Evolutionary conservation across 1,140 invertebrate species (phyloP), one percentile per base, ranked within the genome.

Genomic region (Eriosoma lanigerum): DNA sequence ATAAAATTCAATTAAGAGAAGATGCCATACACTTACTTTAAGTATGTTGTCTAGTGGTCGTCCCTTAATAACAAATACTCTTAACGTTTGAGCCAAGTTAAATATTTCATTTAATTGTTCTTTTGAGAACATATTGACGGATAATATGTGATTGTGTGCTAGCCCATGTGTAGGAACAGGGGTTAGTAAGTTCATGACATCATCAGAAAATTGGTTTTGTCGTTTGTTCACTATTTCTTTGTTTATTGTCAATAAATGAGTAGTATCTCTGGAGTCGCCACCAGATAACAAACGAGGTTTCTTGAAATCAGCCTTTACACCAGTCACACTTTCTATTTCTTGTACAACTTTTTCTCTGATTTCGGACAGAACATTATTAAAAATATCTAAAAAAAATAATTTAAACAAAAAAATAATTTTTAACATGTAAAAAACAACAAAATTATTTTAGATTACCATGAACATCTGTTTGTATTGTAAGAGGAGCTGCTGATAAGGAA

Each of bases 61-160:
- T 72, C 96, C 94, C 86, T 96, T 97, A 13, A 88, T 90, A 0
- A 98, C 92, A 64, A 90, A 92, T 32, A 90, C 89, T 83, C 94
- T 84, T 84, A 96, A 92, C 80, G 92, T 90, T 86, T 97, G 94
- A 0, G 98, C 97, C 54, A 98, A 86, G 86, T 98, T 95, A 85
- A 99, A 98, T 81, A 99, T 90, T 64, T 95, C 92, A 85, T 98
- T 96, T 0, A 99, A 86, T 83, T 95, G 92, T 70, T 97, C 94
- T 87, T 97, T 97, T 73, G 85, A 92, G 83, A 99, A 97, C 84
- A 92, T 92, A 83, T 93, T 91, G 1, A 96, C 95, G 15, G 91
- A 90, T 0, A 98, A 86, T 78, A 98, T 90, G 85, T 96, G 93
- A 84, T 94, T 93, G 10, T 93, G 92, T 64, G 89, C 86, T 17